Evolutionary conservation across 2,797 vertebrate species (phyloP), one percentile per base, ranked within the genome.

Genomic region (Heliangelus exortis): DNA sequence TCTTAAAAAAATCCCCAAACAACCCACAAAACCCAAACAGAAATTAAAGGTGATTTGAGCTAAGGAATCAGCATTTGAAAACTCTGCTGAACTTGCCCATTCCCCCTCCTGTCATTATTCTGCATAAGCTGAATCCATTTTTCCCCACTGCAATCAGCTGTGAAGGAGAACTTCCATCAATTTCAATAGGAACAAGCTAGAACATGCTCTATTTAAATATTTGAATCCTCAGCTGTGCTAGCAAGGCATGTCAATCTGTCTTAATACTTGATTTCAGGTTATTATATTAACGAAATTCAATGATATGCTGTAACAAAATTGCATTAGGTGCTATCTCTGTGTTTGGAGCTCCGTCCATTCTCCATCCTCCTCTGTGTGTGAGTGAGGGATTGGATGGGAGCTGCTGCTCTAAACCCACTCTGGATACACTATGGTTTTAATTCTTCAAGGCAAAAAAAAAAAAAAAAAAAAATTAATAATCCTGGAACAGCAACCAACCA

Each of bases 231-330:
- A 82, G 93, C 92, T 91, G 67, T 47, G 66, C 47, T 84, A 87
- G 74, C 63, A 50, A 61, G 80, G 85, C 91, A 82, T 34, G 63
- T 90, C 88, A 88, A 47, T 84, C 87, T 89, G 85, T 87, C 82
- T 90, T 82, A 88, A 82, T 79, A 91, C 74, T 91, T 92, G 82
- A 87, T 96, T 95, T 86, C 74, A 79, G 89, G 87, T 92, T 91
- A 77, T 95, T 87, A 79, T 25, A 95, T 90, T 87, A 87, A 92
- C 80, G 66, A 84, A 96, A 95, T 79, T 86, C 91, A 76, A 82
- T 55, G 85, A 88, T 76, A 76, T 73, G 93, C 93, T 91, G 0
- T 61, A 76, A 75, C 28, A 53, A 68, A 95, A 89, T 84, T 93
- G 66, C 82, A 91, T 92, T 90, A 78, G 82, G 75, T 75, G 92